Evolutionary conservation across 2,797 vertebrate genomes (phyloP).

Genomic region (Clamator glandarius): DNA sequence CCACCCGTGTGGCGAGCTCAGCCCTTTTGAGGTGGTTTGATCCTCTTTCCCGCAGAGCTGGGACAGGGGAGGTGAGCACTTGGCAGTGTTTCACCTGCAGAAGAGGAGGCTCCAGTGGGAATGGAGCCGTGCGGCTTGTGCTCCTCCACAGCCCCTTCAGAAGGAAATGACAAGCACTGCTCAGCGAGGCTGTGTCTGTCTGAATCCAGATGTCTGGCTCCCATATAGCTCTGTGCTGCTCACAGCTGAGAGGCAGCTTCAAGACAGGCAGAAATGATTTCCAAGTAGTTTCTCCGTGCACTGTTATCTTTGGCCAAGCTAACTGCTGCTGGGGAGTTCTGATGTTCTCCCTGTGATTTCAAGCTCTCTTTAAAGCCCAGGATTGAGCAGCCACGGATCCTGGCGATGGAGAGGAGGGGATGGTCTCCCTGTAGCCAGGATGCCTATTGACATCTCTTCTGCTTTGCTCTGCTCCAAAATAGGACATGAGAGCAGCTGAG

Average conservation of each 20-base stretch:
- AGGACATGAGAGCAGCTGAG: too few species aligned
- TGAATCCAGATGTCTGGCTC: slow-evolving; percentile 14
- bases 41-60: neutral
- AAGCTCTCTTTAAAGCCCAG: neutral
- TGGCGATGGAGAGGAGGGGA: neutral
- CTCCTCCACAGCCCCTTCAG: neutral
- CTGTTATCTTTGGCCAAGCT: neutral
- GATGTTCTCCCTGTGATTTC: neutral
- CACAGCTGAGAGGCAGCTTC: neutral
- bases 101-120: neutral
- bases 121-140: neutral
- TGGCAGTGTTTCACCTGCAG: accelerated
- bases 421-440: accelerated
- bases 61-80: neutral
- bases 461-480: neutral
- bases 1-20: accelerated
- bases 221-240: neutral
- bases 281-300: neutral
- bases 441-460: neutral
- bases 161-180: neutral
- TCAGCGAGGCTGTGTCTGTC: neutral
- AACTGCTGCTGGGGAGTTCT: neutral
- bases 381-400: neutral
- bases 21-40: neutral
- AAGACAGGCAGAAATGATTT: neutral